These are phyloP conservation scores for Chelonia mydas DNA, from an alignment of 2,797 vertebrate genomes.

Conservation along the genomic window DNA sequence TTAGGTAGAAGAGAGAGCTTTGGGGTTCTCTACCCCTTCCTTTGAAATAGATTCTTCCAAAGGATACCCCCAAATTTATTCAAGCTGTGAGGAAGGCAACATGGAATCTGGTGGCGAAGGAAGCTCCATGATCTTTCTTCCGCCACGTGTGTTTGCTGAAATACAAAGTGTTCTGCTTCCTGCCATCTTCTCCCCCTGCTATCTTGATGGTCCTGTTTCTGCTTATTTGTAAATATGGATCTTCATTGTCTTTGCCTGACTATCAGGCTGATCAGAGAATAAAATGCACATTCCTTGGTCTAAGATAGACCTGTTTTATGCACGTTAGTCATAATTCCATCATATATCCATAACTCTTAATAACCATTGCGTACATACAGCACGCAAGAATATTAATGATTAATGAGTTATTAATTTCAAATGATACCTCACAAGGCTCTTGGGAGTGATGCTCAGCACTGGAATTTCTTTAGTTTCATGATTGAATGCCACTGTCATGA, in stretches of 20 bases:
- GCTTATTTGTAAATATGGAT: neutral
- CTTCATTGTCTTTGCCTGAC: no score
- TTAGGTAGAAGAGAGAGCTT: neutral
- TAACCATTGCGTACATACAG: neutral
- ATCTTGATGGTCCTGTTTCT: neutral
- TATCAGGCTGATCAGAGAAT: no score
- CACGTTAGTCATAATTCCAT: neutral
- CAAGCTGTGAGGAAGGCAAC: neutral
- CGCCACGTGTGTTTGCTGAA: neutral
- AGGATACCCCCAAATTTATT: neutral
- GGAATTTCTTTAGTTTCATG: neutral
- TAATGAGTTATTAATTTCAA: no score
- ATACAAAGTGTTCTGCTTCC: neutral
- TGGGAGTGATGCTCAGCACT: neutral
- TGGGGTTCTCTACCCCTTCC: neutral
- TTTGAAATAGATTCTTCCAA: neutral
- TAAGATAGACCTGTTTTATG: no score
- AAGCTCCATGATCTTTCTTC: neutral
- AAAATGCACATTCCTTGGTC: no score
- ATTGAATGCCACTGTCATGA: fast-evolving
- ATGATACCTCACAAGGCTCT: neutral
- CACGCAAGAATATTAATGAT: neutral
- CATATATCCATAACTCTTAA: neutral
- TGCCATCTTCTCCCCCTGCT: neutral
- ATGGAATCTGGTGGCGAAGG: neutral